Percentiles rank a stretch among this genome's conserved stretches.
Evolutionary conservation across 2,888 invertebrate genomes (phyloP).

Genomic region (Noctua comes): DNA sequence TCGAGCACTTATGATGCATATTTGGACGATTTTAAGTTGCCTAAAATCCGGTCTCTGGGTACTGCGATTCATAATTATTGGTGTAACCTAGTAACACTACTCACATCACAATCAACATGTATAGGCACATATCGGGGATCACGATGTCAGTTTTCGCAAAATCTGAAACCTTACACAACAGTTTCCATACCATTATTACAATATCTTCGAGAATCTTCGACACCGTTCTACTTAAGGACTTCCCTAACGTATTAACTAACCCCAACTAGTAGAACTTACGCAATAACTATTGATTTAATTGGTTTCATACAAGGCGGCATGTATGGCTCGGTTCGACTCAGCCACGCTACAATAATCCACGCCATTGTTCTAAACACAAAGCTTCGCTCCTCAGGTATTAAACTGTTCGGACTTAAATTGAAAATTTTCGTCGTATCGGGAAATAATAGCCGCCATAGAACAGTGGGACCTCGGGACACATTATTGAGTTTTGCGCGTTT

Average conservation of each 20-base stretch:
- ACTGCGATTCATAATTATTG: neutral
- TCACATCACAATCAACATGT: neutral
- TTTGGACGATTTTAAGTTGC: neutral
- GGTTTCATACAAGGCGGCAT: constrained; percentile 48
- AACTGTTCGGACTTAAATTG: constrained; percentile 73
- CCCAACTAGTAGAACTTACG: constrained; percentile 57
- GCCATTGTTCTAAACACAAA: constrained; percentile 70
- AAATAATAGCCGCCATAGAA: constrained; percentile 66
- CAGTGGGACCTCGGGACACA: constrained; percentile 54
- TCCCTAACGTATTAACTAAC: constrained; percentile 49
- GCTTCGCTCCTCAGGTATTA: constrained; percentile 69
- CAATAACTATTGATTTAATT: constrained; percentile 67
- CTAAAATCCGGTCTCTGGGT: neutral
- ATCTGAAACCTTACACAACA: neutral
- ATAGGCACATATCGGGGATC: neutral
- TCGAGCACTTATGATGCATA: neutral
- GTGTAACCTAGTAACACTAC: neutral
- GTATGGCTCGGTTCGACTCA: constrained; percentile 49
- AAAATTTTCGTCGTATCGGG: constrained; percentile 71
- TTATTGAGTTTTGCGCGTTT: constrained; percentile 65
- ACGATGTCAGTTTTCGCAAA: neutral
- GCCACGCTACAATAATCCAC: constrained; percentile 66
- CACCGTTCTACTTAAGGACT: constrained; percentile 37
- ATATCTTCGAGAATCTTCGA: constrained; percentile 40
- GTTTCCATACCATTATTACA: constrained; percentile 20